Conservation (phyloP, 2,113 vertebrate genomes). For the Mellivora capensis region DNA sequence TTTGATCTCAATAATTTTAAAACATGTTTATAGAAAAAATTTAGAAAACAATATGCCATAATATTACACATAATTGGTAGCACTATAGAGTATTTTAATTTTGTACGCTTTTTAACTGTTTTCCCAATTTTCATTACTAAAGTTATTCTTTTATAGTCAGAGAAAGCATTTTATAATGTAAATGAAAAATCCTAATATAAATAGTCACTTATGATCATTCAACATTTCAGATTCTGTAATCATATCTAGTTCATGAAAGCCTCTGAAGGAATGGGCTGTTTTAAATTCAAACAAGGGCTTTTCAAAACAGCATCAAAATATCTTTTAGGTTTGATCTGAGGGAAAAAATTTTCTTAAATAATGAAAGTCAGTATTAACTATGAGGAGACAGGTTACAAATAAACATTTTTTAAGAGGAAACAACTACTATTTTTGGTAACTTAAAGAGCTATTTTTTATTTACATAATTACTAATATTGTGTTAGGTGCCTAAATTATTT, state of each 20-base stretch:
- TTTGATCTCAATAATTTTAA: conserved; percentile 13
- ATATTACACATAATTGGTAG: neutral
- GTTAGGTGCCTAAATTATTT: neutral
- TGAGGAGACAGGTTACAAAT: neutral
- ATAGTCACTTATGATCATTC: neutral
- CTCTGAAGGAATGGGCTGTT: neutral
- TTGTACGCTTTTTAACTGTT: neutral
- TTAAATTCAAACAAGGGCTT: neutral
- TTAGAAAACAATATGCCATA: neutral
- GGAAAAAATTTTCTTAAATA: neutral
- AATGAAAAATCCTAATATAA: neutral
- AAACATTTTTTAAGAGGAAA: neutral
- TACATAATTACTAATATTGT: neutral
- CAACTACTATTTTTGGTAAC: neutral
- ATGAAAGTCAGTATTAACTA: neutral
- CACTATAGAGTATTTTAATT: neutral
- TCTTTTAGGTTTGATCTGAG: neutral
- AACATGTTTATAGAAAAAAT: neutral
- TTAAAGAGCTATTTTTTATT: neutral
- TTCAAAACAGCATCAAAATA: neutral
- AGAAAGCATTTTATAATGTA: neutral
- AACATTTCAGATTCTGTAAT: neutral
- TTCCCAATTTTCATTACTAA: neutral
- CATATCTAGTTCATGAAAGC: neutral
- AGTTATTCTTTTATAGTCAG: neutral